Conservation (phyloP, 2,797 vertebrate genomes). For the Acipenser oxyrinchus region DNA sequence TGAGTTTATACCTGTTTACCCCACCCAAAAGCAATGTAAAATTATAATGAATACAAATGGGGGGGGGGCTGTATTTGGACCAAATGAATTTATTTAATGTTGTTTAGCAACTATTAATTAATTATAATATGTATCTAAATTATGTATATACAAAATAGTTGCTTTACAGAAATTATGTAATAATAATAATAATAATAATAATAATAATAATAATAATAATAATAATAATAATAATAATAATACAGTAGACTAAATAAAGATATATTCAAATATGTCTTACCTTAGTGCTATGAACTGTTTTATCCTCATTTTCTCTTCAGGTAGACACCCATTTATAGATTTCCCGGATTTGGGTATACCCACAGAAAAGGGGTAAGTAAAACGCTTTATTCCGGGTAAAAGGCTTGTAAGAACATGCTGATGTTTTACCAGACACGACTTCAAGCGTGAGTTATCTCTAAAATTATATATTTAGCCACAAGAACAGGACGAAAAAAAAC, state of each 20-base stretch:
- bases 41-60: too few species aligned
- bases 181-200: too few species aligned
- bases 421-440: slow-evolving; percentile 47
- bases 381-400: slow-evolving; percentile 59
- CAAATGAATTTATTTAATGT: too few species aligned
- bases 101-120: too few species aligned
- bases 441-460: slow-evolving; percentile 47
- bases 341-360: slow-evolving; percentile 49
- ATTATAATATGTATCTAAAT: too few species aligned
- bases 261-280: slow-evolving; percentile 42
- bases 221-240: slow-evolving; percentile 10
- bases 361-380: slow-evolving; percentile 51
- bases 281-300: slow-evolving; percentile 66
- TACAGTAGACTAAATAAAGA: neutral
- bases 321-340: slow-evolving; percentile 60
- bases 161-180: too few species aligned
- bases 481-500: slow-evolving; percentile 9
- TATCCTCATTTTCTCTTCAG: slow-evolving; percentile 67
- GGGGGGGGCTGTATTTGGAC: too few species aligned
- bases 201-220: slow-evolving; percentile 5
- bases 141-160: too few species aligned
- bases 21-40: too few species aligned
- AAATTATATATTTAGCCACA: slow-evolving; percentile 23
- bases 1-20: too few species aligned
- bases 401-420: slow-evolving; percentile 48